Evolutionary conservation across 2,888 invertebrate genomes (phyloP), one percentile per base, ranked within the genome.

Genomic region (Kuschelorhynchus macadamiae): DNA sequence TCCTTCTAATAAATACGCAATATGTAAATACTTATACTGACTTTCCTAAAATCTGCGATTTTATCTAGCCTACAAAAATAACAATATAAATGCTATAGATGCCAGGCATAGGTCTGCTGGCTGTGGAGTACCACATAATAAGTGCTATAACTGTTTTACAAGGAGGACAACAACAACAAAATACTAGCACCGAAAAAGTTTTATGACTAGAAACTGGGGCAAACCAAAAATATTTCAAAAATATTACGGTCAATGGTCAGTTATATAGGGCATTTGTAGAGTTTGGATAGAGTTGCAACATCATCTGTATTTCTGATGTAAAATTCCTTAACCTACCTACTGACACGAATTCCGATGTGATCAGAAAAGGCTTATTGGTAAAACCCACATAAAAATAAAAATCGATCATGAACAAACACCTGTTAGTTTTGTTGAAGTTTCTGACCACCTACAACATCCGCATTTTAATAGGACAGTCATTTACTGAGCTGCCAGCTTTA

Each of bases 381-480:
- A 32, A 64, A 25, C 7, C 3, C 4, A 25, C 4, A 5, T 25
- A 62, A 8, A 8, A 14, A 39, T 41, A 8, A 33, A n/a, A 14
- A 50, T 70, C 7, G 70, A 71, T 49, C 25, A 63, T 36, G 64
- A 70, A n/a, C 18, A 21, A 5, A 53, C 20, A 12, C n/a, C 7
- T 14, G 39, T 63, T 9, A 11, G 2, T 14, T 47, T 52, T 39
- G 18, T 49, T 5, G 69, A 62, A 16, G 71, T 69, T n/a, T 57
- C 65, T 0, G 53, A 71, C 25, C 21, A 20, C 11, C 32, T 47
- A 8, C 69, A 71, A 33, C 42, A 65, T 14, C n/a, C n/a, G n/a
- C 50, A 56, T 25, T 47, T 69, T 70, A 25, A 18, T 70, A 20
- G 70, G 71, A 12, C 71, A 69, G 30, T 41, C 33, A n/a, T 71